Base-by-base conservation (phyloP, 1,140 invertebrate species). In the Drosophila nebulosa region DNA sequence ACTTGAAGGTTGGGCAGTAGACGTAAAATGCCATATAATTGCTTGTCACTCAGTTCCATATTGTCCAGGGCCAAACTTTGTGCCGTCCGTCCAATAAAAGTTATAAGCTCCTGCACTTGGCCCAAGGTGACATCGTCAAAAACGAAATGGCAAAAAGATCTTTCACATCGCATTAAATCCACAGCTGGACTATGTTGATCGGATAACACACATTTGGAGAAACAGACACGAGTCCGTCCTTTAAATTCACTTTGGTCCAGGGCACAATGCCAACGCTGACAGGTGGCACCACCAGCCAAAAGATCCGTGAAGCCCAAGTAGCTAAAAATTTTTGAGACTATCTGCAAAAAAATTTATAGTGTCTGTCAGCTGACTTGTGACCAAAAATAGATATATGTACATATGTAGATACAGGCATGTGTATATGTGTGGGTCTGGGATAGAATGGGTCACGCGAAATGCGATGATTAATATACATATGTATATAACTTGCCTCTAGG, bases 11-110 rank as follows among this genome's bases (percentile, higher is more conserved):
- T 93, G 18, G 85, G 91, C 76, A 94, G 93, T 39, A 92, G 91
- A 36, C 93, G 92, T 14, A 95, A 66, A 39, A 95, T 93, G 58
- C 93, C 91, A 36, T 93, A 92, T 78, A 95, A 93, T 53, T 92
- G 92, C 74, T 93, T 94, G 74, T 95, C 94, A 77, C 92, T 93
- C 39, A 95, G 88, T 83, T 95, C 94, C 89, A 94, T 94, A 76
- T 92, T 93, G 56, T 92, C 92, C 46, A 94, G 80, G 14, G 90
- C 92, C 3, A 94, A 56, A 7, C 90, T 89, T 10, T 74, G 77
- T 3, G 93, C 92, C 0, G 79, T 70, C 12, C 81, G 74, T 5
- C 92, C 92, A 51, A 92, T 92, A n/a, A 89, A 90, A 32, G 84
- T 70, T 86, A 92, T 92, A 21, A 93, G 79, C 7, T 81, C 62